Percentiles rank a stretch among this genome's conserved stretches.
Conservation (phyloP, 2,797 vertebrate species). For the Corythornis leucogaster region DNA sequence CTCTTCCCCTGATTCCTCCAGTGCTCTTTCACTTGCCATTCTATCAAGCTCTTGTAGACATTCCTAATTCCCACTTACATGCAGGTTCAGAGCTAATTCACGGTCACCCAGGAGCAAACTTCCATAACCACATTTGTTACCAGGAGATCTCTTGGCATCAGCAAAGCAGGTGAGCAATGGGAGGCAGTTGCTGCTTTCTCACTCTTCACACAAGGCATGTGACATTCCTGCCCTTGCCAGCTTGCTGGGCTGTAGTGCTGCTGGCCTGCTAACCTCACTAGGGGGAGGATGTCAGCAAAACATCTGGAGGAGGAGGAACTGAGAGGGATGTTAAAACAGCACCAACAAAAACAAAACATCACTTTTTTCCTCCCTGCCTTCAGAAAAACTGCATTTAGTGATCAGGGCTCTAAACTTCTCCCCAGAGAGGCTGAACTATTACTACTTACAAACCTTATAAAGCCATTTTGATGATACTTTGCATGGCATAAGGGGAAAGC, state of each 20-base stretch:
- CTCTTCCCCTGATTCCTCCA: constrained; percentile 2
- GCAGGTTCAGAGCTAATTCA: not conserved
- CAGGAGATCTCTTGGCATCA: not conserved
- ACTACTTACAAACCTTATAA: not conserved
- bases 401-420: not conserved
- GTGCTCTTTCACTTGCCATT: not conserved
- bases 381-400: not conserved
- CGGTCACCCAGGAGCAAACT: not conserved
- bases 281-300: not conserved
- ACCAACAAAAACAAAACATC: not conserved
- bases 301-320: not conserved
- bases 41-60: not conserved
- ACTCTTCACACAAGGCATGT: not conserved
- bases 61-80: not conserved
- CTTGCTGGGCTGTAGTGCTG: not conserved
- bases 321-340: not conserved
- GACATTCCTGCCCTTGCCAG: not conserved
- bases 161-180: not conserved
- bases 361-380: not conserved
- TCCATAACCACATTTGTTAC: not conserved
- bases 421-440: not conserved
- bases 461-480: not conserved
- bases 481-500: not conserved
- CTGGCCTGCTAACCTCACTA: not conserved
- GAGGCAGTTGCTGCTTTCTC: not conserved